Conservation (phyloP, 2,797 vertebrate species). For the Carapus acus region DNA sequence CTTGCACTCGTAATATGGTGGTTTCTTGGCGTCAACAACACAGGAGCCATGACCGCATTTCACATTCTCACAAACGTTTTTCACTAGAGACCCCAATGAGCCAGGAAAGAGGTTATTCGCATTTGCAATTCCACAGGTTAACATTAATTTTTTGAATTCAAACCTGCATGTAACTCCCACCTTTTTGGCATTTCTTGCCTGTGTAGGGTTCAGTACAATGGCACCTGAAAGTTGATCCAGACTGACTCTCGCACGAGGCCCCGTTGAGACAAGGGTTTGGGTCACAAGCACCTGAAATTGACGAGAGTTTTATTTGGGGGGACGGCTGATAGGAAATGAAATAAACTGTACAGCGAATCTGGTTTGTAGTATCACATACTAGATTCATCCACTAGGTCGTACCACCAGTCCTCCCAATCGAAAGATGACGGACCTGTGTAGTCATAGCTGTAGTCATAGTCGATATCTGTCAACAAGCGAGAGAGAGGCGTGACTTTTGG, state of each 20-base stretch:
- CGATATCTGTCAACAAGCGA: slow-evolving; percentile 25
- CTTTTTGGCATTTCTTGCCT: slow-evolving; percentile 58
- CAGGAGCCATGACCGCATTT: slow-evolving; percentile 59
- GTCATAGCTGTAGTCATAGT: slow-evolving; percentile 11
- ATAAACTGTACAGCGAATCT: not conserved
- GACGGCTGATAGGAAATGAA: not conserved
- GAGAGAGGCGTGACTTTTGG: not conserved
- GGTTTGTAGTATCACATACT: slow-evolving; percentile 29
- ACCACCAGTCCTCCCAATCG: slow-evolving; percentile 41
- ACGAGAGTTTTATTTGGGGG: not conserved
- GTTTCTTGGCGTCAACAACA: slow-evolving; percentile 28
- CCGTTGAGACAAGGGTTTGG: slow-evolving; percentile 60
- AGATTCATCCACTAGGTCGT: slow-evolving; percentile 25
- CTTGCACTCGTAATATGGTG: slow-evolving; percentile 59
- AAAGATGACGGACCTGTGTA: not conserved
- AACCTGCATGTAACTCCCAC: slow-evolving; percentile 20
- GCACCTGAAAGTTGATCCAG: slow-evolving; percentile 36
- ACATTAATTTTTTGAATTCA: not conserved
- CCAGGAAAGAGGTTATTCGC: not conserved
- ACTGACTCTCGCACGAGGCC: slow-evolving; percentile 38
- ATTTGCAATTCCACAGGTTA: not conserved
- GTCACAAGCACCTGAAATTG: slow-evolving; percentile 50
- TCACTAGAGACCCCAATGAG: slow-evolving; percentile 39
- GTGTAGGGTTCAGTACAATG: slow-evolving; percentile 50
- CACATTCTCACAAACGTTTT: slow-evolving; percentile 46